Evolutionary conservation across 2,113 vertebrate genomes (phyloP).

Genomic region (Trogon surrucura): DNA sequence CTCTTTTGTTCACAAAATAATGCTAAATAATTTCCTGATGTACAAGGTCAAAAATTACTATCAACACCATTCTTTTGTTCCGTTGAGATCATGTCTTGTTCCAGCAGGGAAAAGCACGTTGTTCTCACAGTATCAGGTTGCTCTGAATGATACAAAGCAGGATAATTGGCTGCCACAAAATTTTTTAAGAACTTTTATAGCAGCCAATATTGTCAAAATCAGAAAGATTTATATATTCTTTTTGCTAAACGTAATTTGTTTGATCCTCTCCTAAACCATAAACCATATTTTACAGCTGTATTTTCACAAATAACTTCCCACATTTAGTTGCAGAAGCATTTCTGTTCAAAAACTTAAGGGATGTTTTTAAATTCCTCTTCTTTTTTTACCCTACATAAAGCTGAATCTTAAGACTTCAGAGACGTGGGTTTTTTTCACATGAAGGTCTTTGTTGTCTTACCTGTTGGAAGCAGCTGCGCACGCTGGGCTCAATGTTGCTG

Average conservation of each 20-base stretch:
- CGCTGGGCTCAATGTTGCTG: slow-evolving; percentile 97
- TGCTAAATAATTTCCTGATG: slow-evolving; percentile 8
- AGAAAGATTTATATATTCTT: slow-evolving; percentile 29
- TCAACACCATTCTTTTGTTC: neutral
- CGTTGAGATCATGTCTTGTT: slow-evolving; percentile 21
- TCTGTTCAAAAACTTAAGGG: neutral
- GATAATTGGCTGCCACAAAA: neutral
- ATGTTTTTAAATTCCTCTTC: neutral
- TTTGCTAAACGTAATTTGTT: neutral
- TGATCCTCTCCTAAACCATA: slow-evolving; percentile 2
- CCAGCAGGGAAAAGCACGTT: neutral
- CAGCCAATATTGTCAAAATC: neutral
- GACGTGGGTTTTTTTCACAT: neutral
- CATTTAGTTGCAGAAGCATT: neutral
- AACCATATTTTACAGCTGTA: neutral
- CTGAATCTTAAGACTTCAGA: neutral
- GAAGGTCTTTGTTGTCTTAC: slow-evolving; percentile 59
- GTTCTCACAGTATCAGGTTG: neutral
- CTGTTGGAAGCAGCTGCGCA: slow-evolving; percentile 96
- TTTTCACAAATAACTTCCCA: neutral
- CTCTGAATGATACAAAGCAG: neutral
- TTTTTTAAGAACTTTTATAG: neutral
- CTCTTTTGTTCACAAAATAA: neutral
- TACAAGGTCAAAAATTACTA: slow-evolving; percentile 24
- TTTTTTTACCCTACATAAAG: neutral